phyloP scores from a whole-genome alignment of 2,797 vertebrate species.

The Hybognathus amarus region DNA sequence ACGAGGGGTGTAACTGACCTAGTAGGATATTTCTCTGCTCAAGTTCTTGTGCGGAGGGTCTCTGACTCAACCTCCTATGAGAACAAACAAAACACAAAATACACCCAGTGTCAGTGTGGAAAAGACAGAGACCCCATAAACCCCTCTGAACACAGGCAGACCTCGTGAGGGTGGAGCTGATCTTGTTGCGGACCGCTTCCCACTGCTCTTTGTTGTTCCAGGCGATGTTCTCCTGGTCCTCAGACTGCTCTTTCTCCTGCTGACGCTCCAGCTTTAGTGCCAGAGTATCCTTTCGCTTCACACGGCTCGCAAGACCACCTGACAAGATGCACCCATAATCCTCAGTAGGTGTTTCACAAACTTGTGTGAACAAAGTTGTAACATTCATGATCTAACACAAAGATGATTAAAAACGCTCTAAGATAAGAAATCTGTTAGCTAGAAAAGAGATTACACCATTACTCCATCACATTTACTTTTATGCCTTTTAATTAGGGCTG shows the following conservation, averaged over 20 bases:
- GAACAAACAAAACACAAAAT: neutral
- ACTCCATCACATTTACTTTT: neutral
- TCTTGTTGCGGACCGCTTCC: constrained; percentile 86
- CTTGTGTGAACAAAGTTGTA: neutral
- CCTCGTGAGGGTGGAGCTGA: constrained; percentile 86
- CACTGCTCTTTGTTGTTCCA: constrained; percentile 90
- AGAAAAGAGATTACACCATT: too few relatives aligned
- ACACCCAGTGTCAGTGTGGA: constrained; percentile 22
- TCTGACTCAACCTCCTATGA: constrained; percentile 91
- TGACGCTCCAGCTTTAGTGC: constrained; percentile 86
- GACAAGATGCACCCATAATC: neutral
- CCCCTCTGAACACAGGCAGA: constrained; percentile 4
- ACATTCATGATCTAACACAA: neutral
- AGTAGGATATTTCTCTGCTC: constrained; percentile 96
- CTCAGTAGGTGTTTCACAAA: neutral
- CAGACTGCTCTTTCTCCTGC: constrained; percentile 62
- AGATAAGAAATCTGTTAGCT: neutral
- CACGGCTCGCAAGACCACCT: constrained; percentile 88
- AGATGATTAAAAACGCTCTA: neutral
- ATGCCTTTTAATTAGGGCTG: neutral
- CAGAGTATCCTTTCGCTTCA: constrained; percentile 92
- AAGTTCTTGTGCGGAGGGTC: constrained; percentile 89
- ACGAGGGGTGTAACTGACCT: constrained; percentile 69
- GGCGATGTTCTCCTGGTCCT: constrained; percentile 73
- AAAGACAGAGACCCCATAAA: neutral